Evolutionary conservation across 2,888 invertebrate genomes (phyloP), one percentile per base, ranked within the genome.

Genomic region (Formica aserva): DNA sequence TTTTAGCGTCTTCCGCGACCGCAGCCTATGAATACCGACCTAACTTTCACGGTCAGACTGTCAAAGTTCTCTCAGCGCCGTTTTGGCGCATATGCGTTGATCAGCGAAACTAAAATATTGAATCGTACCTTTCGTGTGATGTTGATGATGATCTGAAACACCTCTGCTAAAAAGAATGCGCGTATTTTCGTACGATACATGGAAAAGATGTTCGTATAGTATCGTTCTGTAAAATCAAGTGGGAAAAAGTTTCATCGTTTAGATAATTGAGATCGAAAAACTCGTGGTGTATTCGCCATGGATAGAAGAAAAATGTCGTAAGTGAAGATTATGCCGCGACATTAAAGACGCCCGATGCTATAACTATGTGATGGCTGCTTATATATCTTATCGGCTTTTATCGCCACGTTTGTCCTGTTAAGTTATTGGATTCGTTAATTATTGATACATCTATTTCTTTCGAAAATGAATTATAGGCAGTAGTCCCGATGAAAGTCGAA

Each of bases 221-320:
- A 76, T 35, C 3, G 13, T 63, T 81, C 41, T 13, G 60, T 38
- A 22, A 65, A 75, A 65, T 78, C 63, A 29, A 60, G 35, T 29
- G 29, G 32, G 35, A 65, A 74, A 29, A 63, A 69, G 48, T 38
- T 52, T 69, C 38, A 52, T 82, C 48, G 35, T 57, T 69, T 32
- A 65, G 48, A 65, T 80, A 71, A 82, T 81, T 69, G 29, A 69
- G 57, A 38, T 77, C 38, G 63, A 72, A 13, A 41, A 63, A 63
- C 60, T 62, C 26, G 85, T 65, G 72, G 74, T 74, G 55, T 32
- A 62, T 81, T 84, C 86, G 86, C 72, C 87, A 95, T 95, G 95
- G 94, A 95, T 85, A 93, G 91, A 87, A 92, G 95, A 92, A 94
- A 94, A 94, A 93, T 94, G 91, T 95, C 95, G 95, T 95, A 92